Evolutionary conservation across 2,888 invertebrate genomes (phyloP), one percentile per base, ranked within the genome.

Genomic region (Dexiosoma caninum): DNA sequence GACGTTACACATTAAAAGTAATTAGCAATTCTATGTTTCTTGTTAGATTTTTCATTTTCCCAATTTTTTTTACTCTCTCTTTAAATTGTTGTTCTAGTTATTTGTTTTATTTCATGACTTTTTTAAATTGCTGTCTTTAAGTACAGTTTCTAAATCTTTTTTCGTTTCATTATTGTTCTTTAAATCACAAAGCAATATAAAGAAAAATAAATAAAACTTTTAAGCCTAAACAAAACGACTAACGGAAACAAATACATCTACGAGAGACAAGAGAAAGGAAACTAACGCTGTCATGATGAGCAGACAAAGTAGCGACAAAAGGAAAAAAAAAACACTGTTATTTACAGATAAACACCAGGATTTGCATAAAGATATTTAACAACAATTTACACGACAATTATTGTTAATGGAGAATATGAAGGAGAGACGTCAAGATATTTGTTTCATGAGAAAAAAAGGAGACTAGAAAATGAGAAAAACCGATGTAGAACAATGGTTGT

Each of bases 321-420:
- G n/a, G n/a, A n/a, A n/a, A n/a, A n/a, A n/a, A n/a, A 35, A 75
- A 55, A 51, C 16, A 44, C 19, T 35, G 23, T 30, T 60, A 53
- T 75, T 80, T 66, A 49, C 66, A 71, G 66, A 76, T 71, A 80
- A 80, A 60, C 66, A 64, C 32, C 21, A 66, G 46, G 55, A 66
- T 62, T 74, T 79, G 40, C 44, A 57, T 70, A 30, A 59, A 70
- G 70, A 67, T 60, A 59, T 66, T 80, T 70, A 59, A 59, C 59
- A 66, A 59, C 66, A 59, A 75, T 66, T 60, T 66, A 67, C 27
- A 57, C 35, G 64, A 46, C 70, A 66, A 64, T 79, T 75, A 79
- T 35, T 35, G 57, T 66, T 70, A 75, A 79, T 79, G 57, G 66
- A n/a, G 27, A 37, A 27, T 60, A 44, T 49, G 49, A 60, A 55